Base-by-base conservation (phyloP, 2,888 invertebrate genomes). In the Ophraella communa region DNA sequence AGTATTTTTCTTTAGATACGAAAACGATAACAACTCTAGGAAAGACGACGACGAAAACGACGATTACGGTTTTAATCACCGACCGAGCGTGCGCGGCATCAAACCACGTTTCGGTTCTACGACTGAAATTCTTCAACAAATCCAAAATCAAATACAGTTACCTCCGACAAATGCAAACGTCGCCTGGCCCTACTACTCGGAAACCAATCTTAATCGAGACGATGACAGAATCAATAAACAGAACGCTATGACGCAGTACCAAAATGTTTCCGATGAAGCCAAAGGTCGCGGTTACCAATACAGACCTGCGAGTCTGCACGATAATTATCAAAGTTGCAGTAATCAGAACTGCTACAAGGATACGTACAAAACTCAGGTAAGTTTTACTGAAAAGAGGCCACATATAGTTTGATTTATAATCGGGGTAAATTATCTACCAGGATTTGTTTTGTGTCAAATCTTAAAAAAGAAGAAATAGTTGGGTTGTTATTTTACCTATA, bases 81-180 rank as follows among this genome's bases (percentile, higher is more conserved):
- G 95, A n/a, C 95, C 95, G 0, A 93, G 93, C 0, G 95, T 95
- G 1, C 87, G 94, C 1, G 94, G 95, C 0, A 94, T 95, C 68
- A 94, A 94, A 77, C 91, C 94, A n/a, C 88, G 92, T 70, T 90
- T 93, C 69, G 92, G 91, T 10, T 90, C 93, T 0, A 89, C 89
- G 4, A 91, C 90, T 67, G 93, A 93, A 75, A 91, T 94, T 42
- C 83, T 94, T 0, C 89, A 92, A 73, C 93, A 93, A 78, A 90
- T 93, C 85, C 91, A 92, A 78, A 88, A 88, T 61, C 90, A 92
- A 73, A 75, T 82, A 61, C 79, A 82, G 60, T 82, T 91, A 76
- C 88, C 88, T 54, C 83, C 76, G 53, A 83, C 81, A 21, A 75
- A 75, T 42, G 76, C 80, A 33, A 82, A 82, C 71, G 85, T 87